Evolutionary conservation across 1,140 invertebrate species (phyloP), one percentile per base, ranked within the genome.

Genomic region (Calliphora vicina): DNA sequence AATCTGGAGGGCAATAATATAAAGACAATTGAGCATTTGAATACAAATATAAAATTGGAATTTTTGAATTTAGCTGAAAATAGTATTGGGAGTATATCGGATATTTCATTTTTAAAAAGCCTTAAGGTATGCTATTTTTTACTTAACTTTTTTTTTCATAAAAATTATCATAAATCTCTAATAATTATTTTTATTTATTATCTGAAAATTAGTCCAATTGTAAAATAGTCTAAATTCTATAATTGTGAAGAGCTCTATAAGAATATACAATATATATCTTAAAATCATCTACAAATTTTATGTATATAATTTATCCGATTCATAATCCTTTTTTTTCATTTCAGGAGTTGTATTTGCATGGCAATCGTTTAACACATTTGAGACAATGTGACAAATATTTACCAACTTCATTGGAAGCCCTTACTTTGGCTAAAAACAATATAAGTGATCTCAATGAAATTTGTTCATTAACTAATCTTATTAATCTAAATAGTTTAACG

Each of bases 61-160:
- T 84, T 95, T 88, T 90, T 98, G 82, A 97, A 98, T 92, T 91
- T 98, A 67, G 97, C 97, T 0, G 96, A 97, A 87, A 98, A 98
- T 89, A 95, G 94, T 86, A 97, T 98, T 84, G 94, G 94, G 81
- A 94, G 94, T 86, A 93, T 98, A 74, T 94, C 95, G 84, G 96
- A 98, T 91, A 93, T 98, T 78, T 96, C 96, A 35, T 94, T 94
- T 90, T 91, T 98, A 83, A 94, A 94, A 89, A 93, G 92, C 88
- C 92, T 97, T 17, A 96, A 96, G 93, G 96, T 97, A 92, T 90
- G 87, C 84, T 82, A 25, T 45, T 9, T n/a, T 80, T 57, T 42
- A 13, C 13, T 12, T 43, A n/a, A n/a, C n/a, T 80, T 78, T 2
- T 35, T 81, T 71, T 29, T 29, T 29, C 17, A 84, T 73, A 57